Conservation (phyloP, 2,888 invertebrate species). For the Trachelus troglodyta region DNA sequence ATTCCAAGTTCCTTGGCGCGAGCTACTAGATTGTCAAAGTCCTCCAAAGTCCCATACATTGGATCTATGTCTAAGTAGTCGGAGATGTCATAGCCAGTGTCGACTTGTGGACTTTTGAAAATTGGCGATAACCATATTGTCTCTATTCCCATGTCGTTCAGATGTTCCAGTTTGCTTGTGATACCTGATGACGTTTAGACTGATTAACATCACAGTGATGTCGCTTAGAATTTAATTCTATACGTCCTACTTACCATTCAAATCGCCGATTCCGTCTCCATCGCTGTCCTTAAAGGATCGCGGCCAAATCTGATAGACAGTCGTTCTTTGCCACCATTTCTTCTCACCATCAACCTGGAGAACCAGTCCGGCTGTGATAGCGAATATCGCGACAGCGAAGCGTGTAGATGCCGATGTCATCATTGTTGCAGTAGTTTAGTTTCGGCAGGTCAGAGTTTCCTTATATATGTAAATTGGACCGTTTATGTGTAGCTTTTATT, state of each 20-base stretch:
- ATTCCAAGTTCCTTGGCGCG: slow-evolving; percentile 71
- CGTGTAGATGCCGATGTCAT: no score
- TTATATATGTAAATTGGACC: no score
- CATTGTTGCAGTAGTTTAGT: no score
- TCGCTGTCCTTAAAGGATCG: slow-evolving; percentile 55
- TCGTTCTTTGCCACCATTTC: slow-evolving; percentile 55
- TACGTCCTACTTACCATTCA: slow-evolving; percentile 42
- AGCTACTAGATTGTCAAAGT: slow-evolving; percentile 73
- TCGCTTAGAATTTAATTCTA: slow-evolving; percentile 55
- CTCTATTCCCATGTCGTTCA: slow-evolving; percentile 77
- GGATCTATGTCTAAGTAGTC: slow-evolving; percentile 80
- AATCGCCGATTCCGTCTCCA: slow-evolving; percentile 53
- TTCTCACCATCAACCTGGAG: no score
- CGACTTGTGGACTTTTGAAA: slow-evolving; percentile 84
- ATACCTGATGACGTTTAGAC: no score
- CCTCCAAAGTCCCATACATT: slow-evolving; percentile 79
- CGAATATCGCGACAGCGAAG: no score
- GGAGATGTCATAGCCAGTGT: slow-evolving; percentile 89
- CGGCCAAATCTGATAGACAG: slow-evolving; percentile 59
- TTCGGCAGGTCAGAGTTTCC: fast-evolving
- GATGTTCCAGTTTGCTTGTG: slow-evolving; percentile 60
- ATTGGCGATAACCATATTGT: slow-evolving; percentile 89
- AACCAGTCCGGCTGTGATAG: no score
- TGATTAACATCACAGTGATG: slow-evolving; percentile 64
- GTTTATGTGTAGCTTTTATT: no score